Percentiles rank a stretch among this genome's conserved stretches.
Conservation (phyloP, 2,113 vertebrate genomes). For the Sus scrofa region T2T-Sscrofa CM000817.6:105077001-105077500, state of each 20-base stretch:
- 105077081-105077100: not conserved
- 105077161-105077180: not conserved
- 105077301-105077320: not conserved
- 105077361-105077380: not conserved
- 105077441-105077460: not conserved
- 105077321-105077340: not conserved
- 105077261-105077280: not conserved
- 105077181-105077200: not conserved
- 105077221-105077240: not conserved
- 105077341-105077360: not conserved
- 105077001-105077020: not conserved
- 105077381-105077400: not conserved
- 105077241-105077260: not conserved
- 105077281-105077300: not conserved
- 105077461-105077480: not conserved
- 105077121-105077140: rapidly evolving
- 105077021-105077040: not conserved
- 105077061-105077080: not conserved
- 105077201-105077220: not conserved
- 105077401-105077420: not conserved
- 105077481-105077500: not conserved
- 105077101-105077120: rapidly evolving
- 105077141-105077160: not conserved
- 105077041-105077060: not conserved
- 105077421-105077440: not conserved